Percentiles rank a stretch among this genome's conserved stretches.
These are phyloP conservation scores for Aurelia coerulea DNA, from an alignment of 30 jellyfish, hydroid and myxozoan species.

Conservation along the genomic window DNA sequence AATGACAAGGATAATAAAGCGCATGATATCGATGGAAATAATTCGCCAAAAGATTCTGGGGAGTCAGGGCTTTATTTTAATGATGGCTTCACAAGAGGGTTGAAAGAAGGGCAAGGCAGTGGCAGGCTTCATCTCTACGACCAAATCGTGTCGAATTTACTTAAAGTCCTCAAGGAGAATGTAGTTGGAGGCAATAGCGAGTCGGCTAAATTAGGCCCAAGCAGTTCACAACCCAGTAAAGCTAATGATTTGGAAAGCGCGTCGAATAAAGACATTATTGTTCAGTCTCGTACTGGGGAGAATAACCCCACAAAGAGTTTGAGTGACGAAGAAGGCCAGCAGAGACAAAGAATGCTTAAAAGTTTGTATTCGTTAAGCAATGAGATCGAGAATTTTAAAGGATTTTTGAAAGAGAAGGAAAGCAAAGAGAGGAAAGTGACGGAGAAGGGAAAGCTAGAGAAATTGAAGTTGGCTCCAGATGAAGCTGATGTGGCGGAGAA, in stretches of 20 bases:
- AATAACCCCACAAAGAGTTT: not conserved
- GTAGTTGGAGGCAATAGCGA: not conserved
- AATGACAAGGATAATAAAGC: not conserved
- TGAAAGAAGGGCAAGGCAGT: not conserved
- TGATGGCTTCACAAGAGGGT: slow-evolving; percentile 11
- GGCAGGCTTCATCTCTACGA: slow-evolving; percentile 28
- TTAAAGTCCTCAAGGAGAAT: slow-evolving; percentile 27
- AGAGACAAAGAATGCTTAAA: slow-evolving; percentile 41
- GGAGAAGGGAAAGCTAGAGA: not conserved
- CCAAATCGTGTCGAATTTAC: slow-evolving; percentile 41
- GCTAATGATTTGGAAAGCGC: not conserved
- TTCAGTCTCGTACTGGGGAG: not conserved
- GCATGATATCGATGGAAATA: not conserved
- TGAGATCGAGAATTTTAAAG: slow-evolving; percentile 55
- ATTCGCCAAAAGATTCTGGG: not conserved
- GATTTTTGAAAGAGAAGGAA: slow-evolving; percentile 16
- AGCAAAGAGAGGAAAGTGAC: not conserved
- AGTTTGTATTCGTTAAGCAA: slow-evolving; percentile 54
- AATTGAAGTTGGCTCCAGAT: not conserved
- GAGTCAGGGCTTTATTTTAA: not conserved
- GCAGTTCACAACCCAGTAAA: not conserved
- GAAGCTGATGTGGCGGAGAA: not conserved
- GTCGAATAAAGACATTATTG: not conserved
- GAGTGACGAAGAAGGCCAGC: slow-evolving; percentile 9
- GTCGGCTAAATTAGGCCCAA: not conserved